phyloP scores from a whole-genome alignment of 2,888 invertebrate genomes.

The Oscheius sp. region DNA sequence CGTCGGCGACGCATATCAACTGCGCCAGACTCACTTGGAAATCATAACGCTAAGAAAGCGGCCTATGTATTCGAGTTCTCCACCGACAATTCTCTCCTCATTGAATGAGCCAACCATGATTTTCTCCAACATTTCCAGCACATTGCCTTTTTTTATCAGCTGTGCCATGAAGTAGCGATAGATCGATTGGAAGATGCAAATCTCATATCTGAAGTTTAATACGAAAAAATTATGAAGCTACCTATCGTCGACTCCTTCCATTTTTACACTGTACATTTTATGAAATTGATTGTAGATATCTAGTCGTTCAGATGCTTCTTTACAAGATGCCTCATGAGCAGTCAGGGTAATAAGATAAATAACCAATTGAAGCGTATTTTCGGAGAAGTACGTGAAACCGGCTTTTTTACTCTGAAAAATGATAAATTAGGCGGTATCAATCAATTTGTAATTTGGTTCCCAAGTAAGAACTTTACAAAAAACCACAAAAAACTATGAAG shows the following conservation, averaged over 20 bases:
- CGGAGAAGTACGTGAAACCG: constrained; percentile 28
- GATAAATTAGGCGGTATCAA: no score
- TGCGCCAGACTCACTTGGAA: constrained; percentile 24
- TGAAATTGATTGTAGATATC: not conserved
- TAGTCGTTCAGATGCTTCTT: not conserved
- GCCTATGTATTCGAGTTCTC: constrained; percentile 37
- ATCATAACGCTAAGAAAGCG: constrained; percentile 38
- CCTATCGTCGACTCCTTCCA: not conserved
- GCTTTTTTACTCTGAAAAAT: not conserved
- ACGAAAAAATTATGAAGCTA: not conserved
- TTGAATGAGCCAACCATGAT: constrained; percentile 30
- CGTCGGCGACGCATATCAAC: not conserved
- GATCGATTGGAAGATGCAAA: constrained; percentile 1
- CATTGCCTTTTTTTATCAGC: constrained; percentile 7
- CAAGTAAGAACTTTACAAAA: no score
- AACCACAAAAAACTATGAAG: no score
- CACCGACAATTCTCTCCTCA: constrained; percentile 35
- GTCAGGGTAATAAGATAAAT: constrained; percentile 55
- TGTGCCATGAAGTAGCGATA: constrained; percentile 29
- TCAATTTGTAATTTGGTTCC: no score
- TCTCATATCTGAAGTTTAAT: constrained; percentile 16
- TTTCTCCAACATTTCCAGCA: constrained; percentile 22
- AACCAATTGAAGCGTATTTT: constrained; percentile 54
- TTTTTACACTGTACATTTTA: not conserved
- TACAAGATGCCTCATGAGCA: constrained; percentile 22